These are phyloP conservation scores for Tanaodytes sp. DNA, from an alignment of 2,888 invertebrate species.

Conservation along the genomic window DNA sequence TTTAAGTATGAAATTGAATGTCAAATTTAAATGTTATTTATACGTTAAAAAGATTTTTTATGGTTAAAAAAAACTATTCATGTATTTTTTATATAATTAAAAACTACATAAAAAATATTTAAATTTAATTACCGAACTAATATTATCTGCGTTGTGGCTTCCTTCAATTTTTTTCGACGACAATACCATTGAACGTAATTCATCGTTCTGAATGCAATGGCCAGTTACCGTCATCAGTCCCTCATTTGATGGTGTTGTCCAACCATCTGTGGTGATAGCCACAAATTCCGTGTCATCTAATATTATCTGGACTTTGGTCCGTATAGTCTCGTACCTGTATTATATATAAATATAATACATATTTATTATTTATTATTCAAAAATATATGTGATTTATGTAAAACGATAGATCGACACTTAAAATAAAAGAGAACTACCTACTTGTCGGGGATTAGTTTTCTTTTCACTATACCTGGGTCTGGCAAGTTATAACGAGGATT, in stretches of 20 bases:
- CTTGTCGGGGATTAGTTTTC: constrained; percentile 13
- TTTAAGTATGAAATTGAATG: neutral
- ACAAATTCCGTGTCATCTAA: constrained; percentile 4
- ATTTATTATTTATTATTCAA: too few relatives aligned
- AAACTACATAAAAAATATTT: neutral
- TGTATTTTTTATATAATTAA: too few relatives aligned
- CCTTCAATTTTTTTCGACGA: constrained; percentile 11
- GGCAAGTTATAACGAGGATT: constrained; percentile 1
- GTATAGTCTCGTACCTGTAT: constrained; percentile 3
- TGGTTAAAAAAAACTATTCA: too few relatives aligned
- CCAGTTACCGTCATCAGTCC: constrained; percentile 13
- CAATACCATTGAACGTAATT: constrained; percentile 2
- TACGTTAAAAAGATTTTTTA: neutral
- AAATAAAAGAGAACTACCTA: constrained; percentile 4
- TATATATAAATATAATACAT: neutral
- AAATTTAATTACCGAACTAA: constrained; percentile 5
- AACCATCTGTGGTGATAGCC: constrained; percentile 15
- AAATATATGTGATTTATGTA: too few relatives aligned
- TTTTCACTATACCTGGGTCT: constrained; percentile 8
- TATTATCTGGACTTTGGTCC: constrained; percentile 1
- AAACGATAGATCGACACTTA: too few relatives aligned
- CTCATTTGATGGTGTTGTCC: constrained; percentile 18
- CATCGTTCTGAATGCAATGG: constrained; percentile 7
- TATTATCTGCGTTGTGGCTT: constrained; percentile 17
- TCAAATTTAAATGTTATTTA: neutral